These are phyloP conservation scores for Erythrocebus patas DNA, from an alignment of 2,113 vertebrate genomes.

Conservation along the genomic window DNA sequence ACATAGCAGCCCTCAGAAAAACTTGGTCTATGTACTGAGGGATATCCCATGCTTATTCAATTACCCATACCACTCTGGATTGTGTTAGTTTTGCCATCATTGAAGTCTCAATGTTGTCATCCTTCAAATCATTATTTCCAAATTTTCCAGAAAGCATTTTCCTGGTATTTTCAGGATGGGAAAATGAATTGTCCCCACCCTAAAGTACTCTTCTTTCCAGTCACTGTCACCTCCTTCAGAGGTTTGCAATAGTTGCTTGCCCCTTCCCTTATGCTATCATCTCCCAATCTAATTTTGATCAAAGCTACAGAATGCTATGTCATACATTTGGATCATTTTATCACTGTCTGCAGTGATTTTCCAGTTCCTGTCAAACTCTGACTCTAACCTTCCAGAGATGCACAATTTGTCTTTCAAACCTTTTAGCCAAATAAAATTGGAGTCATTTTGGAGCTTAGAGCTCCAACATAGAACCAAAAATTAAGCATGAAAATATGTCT, in stretches of 20 bases:
- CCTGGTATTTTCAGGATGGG: neutral
- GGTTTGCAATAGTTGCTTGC: neutral
- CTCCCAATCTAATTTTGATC: neutral
- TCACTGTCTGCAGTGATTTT: neutral
- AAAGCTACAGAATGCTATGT: neutral
- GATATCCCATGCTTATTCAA: neutral
- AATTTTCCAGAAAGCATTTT: neutral
- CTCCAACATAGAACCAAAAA: constrained; percentile 59
- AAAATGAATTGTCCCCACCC: neutral
- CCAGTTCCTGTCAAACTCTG: neutral
- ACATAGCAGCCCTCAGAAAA: neutral
- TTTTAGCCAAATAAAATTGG: constrained; percentile 40
- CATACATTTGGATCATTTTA: neutral
- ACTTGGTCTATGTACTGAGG: neutral
- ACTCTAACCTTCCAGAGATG: neutral
- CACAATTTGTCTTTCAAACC: neutral
- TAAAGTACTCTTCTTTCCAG: neutral
- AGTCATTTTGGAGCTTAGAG: constrained; percentile 41
- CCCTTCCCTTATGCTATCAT: neutral
- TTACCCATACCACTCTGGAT: neutral
- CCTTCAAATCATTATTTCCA: neutral
- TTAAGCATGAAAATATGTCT: constrained; percentile 44
- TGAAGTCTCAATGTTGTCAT: neutral
- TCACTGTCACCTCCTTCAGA: neutral
- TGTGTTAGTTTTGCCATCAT: neutral